phyloP scores from a whole-genome alignment of 2,888 invertebrate genomes.

The Nomada fabriciana region DNA sequence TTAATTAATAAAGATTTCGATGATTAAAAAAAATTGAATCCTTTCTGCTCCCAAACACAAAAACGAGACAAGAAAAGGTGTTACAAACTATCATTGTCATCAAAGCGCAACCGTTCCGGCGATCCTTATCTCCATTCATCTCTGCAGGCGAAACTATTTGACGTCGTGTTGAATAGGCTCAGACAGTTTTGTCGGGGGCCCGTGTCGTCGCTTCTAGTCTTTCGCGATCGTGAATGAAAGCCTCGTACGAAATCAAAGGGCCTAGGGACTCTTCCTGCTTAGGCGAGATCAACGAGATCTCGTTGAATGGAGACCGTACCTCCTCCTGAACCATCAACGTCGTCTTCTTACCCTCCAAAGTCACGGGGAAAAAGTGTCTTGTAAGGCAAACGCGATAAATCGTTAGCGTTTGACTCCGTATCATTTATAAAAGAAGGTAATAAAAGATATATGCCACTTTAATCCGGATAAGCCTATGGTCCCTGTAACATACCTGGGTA shows the following conservation, averaged over 20 bases:
- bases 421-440: too few species aligned
- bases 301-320: slow-evolving; percentile 41
- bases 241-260: slow-evolving; percentile 61
- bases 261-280: slow-evolving; percentile 57
- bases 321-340: slow-evolving; percentile 5
- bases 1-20: too few species aligned
- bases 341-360: neutral
- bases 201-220: slow-evolving; percentile 30
- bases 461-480: too few species aligned
- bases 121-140: slow-evolving; percentile 59
- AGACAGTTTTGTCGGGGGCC: slow-evolving; percentile 59
- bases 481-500: too few species aligned
- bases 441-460: too few species aligned
- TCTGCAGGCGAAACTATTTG: slow-evolving; percentile 54
- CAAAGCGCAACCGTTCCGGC: neutral
- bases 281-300: slow-evolving; percentile 61
- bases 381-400: neutral
- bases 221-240: slow-evolving; percentile 53
- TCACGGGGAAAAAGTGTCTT: neutral
- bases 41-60: neutral
- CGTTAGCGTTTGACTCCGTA: neutral
- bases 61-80: slow-evolving; percentile 16
- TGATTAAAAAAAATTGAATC: neutral
- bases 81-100: slow-evolving; percentile 47
- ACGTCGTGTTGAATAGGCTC: slow-evolving; percentile 59